Percentiles rank a stretch among this genome's conserved stretches.
phyloP scores from a whole-genome alignment of 2,888 invertebrate species.

The Cerceris rybyensis region DNA sequence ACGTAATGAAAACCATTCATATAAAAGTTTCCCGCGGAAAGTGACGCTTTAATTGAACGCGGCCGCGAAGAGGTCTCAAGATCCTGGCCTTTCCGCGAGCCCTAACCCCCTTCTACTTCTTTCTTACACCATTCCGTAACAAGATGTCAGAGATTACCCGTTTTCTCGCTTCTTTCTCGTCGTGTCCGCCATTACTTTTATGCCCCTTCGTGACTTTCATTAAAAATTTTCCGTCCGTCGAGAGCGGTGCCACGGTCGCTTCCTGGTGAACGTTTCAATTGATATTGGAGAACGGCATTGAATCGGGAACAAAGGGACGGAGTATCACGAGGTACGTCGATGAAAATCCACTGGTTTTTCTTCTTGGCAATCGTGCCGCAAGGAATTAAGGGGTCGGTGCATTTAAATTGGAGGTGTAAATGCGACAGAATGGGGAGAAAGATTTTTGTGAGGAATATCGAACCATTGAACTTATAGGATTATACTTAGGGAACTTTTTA shows the following conservation, averaged over 20 bases:
- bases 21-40: constrained; percentile 77
- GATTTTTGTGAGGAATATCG: not conserved
- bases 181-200: constrained; percentile 22
- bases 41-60: constrained; percentile 79
- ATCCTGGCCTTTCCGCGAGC: not conserved
- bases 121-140: constrained; percentile 54
- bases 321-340: constrained; percentile 39
- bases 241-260: constrained; percentile 39
- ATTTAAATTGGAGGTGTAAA: constrained; percentile 46
- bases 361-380: not conserved
- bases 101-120: constrained; percentile 15
- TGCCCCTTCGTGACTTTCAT: constrained; percentile 55
- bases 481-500: no score
- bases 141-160: constrained; percentile 68
- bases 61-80: constrained; percentile 46
- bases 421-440: constrained; percentile 9
- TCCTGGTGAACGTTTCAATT: constrained; percentile 53
- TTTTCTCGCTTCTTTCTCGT: constrained; percentile 32
- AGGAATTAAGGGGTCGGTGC: constrained; percentile 41
- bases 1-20: constrained; percentile 80
- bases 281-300: constrained; percentile 60
- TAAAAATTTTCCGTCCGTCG: constrained; percentile 62
- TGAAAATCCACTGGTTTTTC: constrained; percentile 29
- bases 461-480: no score
- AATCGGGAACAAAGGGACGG: constrained; percentile 49